Conservation (phyloP, 2,888 invertebrate genomes). For the Zonitis immaculata region DNA sequence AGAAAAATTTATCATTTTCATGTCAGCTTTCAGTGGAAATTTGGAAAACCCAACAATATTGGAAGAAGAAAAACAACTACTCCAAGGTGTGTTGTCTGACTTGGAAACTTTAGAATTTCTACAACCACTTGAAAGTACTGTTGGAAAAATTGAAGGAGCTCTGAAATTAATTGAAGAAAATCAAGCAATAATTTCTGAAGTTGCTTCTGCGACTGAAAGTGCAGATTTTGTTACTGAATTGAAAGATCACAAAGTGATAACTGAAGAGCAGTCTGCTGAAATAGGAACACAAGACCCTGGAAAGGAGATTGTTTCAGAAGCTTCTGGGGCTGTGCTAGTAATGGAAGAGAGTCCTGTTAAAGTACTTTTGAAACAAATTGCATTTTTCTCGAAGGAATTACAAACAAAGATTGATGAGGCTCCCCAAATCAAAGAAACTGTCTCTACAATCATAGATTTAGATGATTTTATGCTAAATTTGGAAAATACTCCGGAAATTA, state of each 20-base stretch:
- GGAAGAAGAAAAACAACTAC: constrained; percentile 9
- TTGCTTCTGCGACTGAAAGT: neutral
- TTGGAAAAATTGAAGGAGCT: constrained; percentile 24
- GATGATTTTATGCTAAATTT: neutral
- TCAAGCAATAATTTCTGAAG: neutral
- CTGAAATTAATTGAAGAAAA: neutral
- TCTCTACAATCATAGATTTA: neutral
- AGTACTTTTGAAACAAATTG: neutral
- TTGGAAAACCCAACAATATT: constrained; percentile 3
- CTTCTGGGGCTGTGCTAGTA: no score
- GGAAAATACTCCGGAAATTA: neutral
- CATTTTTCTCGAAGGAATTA: neutral
- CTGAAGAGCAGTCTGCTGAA: no score
- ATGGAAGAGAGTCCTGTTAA: constrained; percentile 6
- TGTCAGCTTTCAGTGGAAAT: constrained; percentile 6
- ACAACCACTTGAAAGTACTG: constrained; percentile 26
- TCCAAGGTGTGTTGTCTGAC: constrained; percentile 9
- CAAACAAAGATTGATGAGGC: neutral
- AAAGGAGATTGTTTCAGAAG: no score
- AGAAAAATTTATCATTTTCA: constrained; percentile 10
- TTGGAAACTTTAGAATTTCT: neutral
- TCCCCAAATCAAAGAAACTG: neutral
- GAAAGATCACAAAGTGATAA: no score
- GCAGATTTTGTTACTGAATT: no score
- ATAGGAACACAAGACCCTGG: no score